A percentile compares a stretch with the other conserved stretches of the same genome.
Evolutionary conservation across 2,113 vertebrate genomes (phyloP).

Genomic region (Mormoops blainvillei): DNA sequence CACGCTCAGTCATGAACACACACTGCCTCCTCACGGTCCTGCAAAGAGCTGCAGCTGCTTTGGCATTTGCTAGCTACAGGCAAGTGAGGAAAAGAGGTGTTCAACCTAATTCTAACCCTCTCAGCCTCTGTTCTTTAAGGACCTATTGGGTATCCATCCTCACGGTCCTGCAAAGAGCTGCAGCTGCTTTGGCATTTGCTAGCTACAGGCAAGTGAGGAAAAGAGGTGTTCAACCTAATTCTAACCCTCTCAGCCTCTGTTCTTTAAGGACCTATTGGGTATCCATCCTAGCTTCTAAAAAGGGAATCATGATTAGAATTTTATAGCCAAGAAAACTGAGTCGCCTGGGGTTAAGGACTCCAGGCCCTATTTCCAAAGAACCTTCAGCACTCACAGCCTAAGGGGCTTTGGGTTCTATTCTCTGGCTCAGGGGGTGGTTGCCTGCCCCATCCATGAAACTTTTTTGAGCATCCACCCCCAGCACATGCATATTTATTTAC

Average conservation of each 20-base stretch:
- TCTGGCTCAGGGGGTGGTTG: background rate
- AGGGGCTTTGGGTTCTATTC: background rate
- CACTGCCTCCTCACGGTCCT: background rate
- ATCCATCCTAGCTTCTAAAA: background rate
- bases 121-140: too few relatives aligned
- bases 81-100: constrained; percentile 34
- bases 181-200: background rate
- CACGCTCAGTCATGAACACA: background rate
- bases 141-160: too few relatives aligned
- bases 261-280: background rate
- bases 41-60: constrained; percentile 5
- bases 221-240: background rate
- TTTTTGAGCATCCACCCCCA: background rate
- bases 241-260: background rate
- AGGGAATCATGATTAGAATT: background rate
- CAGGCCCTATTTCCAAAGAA: background rate
- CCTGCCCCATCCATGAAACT: background rate
- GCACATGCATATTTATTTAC: constrained; percentile 52
- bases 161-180: background rate
- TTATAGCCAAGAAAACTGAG: constrained; percentile 5
- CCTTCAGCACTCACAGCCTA: background rate
- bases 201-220: constrained; percentile 30
- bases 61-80: background rate
- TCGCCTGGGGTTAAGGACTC: background rate
- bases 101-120: background rate